A percentile compares a stretch with the other conserved stretches of the same genome.
Conservation (phyloP, 35 echinoderm and acorn worm genomes). For the Lytechinus pictus region DNA sequence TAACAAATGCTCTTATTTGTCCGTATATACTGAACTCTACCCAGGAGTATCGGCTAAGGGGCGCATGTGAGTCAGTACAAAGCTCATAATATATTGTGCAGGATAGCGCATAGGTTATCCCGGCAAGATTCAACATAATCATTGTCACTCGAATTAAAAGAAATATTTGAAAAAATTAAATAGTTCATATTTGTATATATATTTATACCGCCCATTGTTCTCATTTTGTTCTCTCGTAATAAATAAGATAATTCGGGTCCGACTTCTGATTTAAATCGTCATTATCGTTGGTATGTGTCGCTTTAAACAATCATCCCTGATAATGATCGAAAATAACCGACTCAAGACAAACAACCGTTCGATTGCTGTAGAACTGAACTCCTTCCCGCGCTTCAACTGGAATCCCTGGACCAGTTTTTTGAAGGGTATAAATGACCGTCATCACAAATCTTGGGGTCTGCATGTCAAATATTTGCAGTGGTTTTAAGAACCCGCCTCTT, state of each 20-base stretch:
- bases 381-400: neutral
- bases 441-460: neutral
- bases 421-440: constrained; percentile 10
- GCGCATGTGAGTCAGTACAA: no score
- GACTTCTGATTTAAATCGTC: neutral
- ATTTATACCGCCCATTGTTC: no score
- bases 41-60: no score
- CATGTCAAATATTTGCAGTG: neutral
- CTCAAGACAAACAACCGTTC: neutral
- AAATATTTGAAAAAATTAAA: no score
- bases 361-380: neutral
- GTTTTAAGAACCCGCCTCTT: constrained; percentile 17
- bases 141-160: no score
- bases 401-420: neutral
- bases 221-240: no score
- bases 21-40: no score
- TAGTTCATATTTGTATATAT: no score
- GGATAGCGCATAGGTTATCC: no score
- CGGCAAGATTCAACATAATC: no score
- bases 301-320: neutral
- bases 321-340: neutral
- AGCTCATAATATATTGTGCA: no score
- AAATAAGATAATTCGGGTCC: neutral
- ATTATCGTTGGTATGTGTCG: neutral
- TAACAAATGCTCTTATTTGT: no score